These are phyloP conservation scores for Syngnathus typhle DNA, from an alignment of 2,113 vertebrate genomes.

Conservation along the genomic window DNA sequence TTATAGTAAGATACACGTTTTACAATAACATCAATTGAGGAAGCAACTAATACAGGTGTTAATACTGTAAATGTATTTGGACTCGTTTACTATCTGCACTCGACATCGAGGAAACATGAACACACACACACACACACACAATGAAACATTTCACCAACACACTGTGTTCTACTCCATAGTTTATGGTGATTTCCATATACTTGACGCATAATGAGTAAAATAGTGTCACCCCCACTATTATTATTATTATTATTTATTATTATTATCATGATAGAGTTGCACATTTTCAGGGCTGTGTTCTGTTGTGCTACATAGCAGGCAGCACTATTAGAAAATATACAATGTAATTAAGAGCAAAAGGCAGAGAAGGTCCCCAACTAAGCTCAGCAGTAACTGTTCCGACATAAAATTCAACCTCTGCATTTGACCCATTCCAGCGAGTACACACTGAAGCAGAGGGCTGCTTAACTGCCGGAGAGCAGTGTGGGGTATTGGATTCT, in stretches of 20 bases:
- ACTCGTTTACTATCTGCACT: constrained; percentile 24
- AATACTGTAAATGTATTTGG: constrained; percentile 16
- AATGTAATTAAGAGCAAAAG: background rate
- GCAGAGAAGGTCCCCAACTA: background rate
- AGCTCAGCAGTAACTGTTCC: background rate
- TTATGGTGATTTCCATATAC: background rate
- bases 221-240: too few species aligned
- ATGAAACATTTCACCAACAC: background rate
- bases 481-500: too few species aligned
- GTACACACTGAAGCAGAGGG: too few species aligned
- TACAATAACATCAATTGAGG: constrained; percentile 13
- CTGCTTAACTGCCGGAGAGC: too few species aligned
- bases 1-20: background rate
- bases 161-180: background rate
- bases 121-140: constrained; percentile 2
- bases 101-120: constrained; percentile 5
- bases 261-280: background rate
- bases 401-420: too few species aligned
- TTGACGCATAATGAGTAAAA: background rate
- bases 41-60: background rate
- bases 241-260: too few species aligned
- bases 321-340: background rate
- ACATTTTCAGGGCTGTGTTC: background rate
- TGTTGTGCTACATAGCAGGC: background rate
- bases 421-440: too few species aligned